Base-by-base conservation (phyloP, 2,113 vertebrate species). In the Gadus chalcogrammus region DNA sequence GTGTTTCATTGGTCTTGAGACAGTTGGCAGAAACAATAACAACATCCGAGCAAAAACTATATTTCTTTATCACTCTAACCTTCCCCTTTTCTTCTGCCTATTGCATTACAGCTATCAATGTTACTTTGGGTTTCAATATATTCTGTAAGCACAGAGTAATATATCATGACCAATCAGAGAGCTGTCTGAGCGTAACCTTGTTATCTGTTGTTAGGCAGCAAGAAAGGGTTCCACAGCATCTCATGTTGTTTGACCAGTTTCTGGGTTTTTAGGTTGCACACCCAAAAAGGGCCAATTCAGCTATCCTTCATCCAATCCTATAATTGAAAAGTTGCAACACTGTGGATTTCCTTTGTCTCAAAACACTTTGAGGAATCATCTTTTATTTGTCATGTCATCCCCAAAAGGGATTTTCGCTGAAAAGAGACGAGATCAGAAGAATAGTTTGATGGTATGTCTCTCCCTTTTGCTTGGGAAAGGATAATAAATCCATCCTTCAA, bases 391-490 rank as follows among this genome's bases (percentile, higher is more conserved):
- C 18, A 22, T 71, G 60, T 72, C 58, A 35, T 76, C 74, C 72
- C 77, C 75, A 15, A 48, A 48, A 15, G 52, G 71, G 73, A 68
- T 82, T 81, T 69, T 74, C 65, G 70, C 65, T 74, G 64, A 52
- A 59, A 65, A 63, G 24, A 79, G 61, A 75, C 64, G 61, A 64
- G 65, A 71, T 61, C 69, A 72, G 72, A 64, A 70, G 65, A 79
- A 82, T 79, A 74, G 65, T 74, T 80, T 81, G 75, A 81, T 7
- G 11, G 84, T 87, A 81, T 85, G 78, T 80, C 74, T 79, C 77
- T 58, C 71, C 69, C 69, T 66, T 76, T 72, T 24, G 55, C 84
- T 86, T 79, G 78, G 73, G 86, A 81, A 82, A 78, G 73, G 74
- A 82, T 77, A 77, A 86, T 84, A 79, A 84, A 85, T 83, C 80